Conservation (phyloP, 1,140 invertebrate species). For the Drosophila ercepeae region DNA sequence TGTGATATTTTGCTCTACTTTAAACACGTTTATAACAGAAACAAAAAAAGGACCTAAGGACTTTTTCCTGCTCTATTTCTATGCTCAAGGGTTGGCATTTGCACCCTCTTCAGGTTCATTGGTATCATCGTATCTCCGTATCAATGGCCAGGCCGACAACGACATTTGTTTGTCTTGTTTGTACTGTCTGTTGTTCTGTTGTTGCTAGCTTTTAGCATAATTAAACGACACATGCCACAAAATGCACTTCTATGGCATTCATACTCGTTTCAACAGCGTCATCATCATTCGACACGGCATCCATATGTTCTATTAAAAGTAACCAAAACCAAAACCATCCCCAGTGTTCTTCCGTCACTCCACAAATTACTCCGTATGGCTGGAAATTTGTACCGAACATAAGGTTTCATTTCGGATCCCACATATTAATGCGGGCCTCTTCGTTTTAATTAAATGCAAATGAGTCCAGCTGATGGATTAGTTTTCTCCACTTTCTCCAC, state of each 20-base stretch:
- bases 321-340: background rate
- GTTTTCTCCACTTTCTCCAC: conserved; percentile 41
- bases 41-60: background rate
- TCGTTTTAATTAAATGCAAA: conserved; percentile 57
- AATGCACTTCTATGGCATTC: conserved; percentile 78
- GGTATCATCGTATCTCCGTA: conserved; percentile 23
- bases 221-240: conserved; percentile 83
- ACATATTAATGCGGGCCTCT: background rate
- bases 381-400: conserved; percentile 62
- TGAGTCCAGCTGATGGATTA: conserved; percentile 66
- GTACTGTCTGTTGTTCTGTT: conserved; percentile 37
- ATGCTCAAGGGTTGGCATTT: conserved; percentile 51
- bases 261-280: conserved; percentile 28
- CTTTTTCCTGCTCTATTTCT: conserved; percentile 33
- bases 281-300: conserved; percentile 68
- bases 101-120: conserved; percentile 63
- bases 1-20: background rate
- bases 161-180: conserved; percentile 64
- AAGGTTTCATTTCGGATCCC: conserved; percentile 65
- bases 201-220: conserved; percentile 80
- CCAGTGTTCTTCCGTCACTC: conserved; percentile 15
- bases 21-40: background rate
- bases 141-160: conserved; percentile 56
- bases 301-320: conserved; percentile 73
- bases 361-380: conserved; percentile 51